A percentile compares a stretch with the other conserved stretches of the same genome.
These are phyloP conservation scores for Andrena marginata DNA, from an alignment of 2,888 invertebrate species.

Conservation along the genomic window DNA sequence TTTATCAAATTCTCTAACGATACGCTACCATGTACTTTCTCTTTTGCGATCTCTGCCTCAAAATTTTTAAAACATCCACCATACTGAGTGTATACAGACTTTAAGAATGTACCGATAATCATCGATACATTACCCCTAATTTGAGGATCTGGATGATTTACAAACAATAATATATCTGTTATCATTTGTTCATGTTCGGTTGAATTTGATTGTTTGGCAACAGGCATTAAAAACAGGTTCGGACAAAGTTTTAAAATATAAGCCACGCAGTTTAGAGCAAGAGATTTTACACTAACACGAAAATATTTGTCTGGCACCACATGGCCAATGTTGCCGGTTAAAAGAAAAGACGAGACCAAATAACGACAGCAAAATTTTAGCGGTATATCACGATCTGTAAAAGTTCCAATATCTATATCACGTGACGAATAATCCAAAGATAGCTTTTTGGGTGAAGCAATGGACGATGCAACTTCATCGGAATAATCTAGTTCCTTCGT, in stretches of 20 bases:
- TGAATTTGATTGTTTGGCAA: slow-evolving; percentile 81
- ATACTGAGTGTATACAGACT: slow-evolving; percentile 87
- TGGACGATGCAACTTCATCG: slow-evolving; percentile 72
- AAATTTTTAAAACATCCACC: slow-evolving; percentile 86
- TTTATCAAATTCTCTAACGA: slow-evolving; percentile 86
- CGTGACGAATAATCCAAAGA: slow-evolving; percentile 78
- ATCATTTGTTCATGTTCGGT: slow-evolving; percentile 87
- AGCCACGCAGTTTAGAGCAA: slow-evolving; percentile 93
- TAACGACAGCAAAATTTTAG: slow-evolving; percentile 91
- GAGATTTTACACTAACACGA: slow-evolving; percentile 95
- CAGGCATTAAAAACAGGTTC: slow-evolving; percentile 88
- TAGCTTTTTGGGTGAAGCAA: slow-evolving; percentile 70
- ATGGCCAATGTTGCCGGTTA: slow-evolving; percentile 88
- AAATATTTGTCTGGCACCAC: slow-evolving; percentile 91
- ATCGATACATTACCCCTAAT: slow-evolving; percentile 90
- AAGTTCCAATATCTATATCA: slow-evolving; percentile 89
- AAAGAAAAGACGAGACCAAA: slow-evolving; percentile 90
- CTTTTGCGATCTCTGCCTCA: slow-evolving; percentile 64
- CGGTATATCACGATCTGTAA: slow-evolving; percentile 88
- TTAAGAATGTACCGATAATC: slow-evolving; percentile 89
- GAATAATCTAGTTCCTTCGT: slow-evolving; percentile 71
- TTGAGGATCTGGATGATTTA: slow-evolving; percentile 92
- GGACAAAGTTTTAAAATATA: slow-evolving; percentile 92
- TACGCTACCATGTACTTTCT: slow-evolving; percentile 82
- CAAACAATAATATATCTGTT: slow-evolving; percentile 90